phyloP scores from a whole-genome alignment of 2,797 vertebrate genomes.

The Notamacropus eugenii region DNA sequence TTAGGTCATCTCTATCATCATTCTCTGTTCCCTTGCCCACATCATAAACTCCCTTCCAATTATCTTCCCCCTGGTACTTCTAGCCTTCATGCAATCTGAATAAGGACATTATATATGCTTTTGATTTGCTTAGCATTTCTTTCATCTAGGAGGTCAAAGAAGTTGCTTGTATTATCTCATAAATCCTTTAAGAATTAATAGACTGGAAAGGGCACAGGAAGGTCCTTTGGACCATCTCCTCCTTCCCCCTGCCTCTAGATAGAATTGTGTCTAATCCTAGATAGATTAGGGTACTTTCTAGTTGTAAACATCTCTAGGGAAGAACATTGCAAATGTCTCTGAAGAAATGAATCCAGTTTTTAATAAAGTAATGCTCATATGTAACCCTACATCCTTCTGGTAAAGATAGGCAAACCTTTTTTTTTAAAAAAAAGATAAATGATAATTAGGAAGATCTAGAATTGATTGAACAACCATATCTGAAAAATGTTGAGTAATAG shows the following conservation, averaged over 20 bases:
- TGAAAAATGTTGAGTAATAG: too few species aligned
- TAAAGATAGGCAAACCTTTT: neutral
- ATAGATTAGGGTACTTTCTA: neutral
- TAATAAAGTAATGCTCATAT: neutral
- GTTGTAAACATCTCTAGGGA: neutral
- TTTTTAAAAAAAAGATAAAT: neutral
- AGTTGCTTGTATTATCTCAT: neutral
- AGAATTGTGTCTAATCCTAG: neutral
- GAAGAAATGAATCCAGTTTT: neutral
- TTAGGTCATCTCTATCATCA: neutral
- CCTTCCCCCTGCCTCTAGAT: neutral
- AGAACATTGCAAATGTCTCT: neutral
- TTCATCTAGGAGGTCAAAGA: neutral
- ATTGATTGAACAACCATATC: too few species aligned
- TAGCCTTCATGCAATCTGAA: neutral
- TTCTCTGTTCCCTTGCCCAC: neutral
- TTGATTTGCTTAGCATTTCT: neutral
- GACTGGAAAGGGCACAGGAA: neutral
- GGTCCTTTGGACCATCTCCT: neutral
- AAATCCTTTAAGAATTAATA: neutral
- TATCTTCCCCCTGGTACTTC: neutral
- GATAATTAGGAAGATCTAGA: too few species aligned
- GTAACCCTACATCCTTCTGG: neutral
- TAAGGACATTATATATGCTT: neutral
- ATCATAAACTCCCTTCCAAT: neutral